Percentiles rank a stretch among this genome's conserved stretches.
Evolutionary conservation across 2,113 vertebrate genomes (phyloP).

Genomic region (Lagopus leucura): DNA sequence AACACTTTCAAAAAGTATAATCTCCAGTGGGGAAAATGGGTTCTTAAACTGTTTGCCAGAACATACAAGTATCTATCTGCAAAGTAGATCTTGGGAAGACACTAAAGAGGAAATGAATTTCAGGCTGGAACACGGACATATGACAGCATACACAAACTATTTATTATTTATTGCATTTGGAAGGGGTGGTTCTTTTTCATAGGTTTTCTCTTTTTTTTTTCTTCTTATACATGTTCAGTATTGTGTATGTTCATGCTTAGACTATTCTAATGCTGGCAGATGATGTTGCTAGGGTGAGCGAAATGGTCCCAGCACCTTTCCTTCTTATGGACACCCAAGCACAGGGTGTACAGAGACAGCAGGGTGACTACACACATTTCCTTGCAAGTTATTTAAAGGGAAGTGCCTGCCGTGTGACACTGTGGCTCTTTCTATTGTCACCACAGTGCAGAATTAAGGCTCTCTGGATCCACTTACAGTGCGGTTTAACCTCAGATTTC

Average conservation of each 20-base stretch:
- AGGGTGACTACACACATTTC: not conserved
- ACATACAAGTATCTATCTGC: not conserved
- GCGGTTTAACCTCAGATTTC: not conserved
- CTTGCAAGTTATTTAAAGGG: not conserved
- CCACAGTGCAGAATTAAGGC: not conserved
- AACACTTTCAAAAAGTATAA: not conserved
- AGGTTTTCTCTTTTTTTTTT: not conserved
- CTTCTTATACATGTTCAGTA: not conserved
- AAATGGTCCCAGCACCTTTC: not conserved
- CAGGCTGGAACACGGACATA: not conserved
- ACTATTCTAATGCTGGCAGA: not conserved
- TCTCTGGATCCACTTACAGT: not conserved
- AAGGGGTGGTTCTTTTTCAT: not conserved
- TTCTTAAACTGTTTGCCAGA: not conserved
- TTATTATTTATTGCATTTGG: not conserved
- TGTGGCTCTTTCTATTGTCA: not conserved
- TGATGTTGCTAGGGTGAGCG: not conserved
- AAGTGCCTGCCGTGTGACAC: not conserved
- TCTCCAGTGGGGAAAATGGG: not conserved
- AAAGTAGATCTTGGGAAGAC: not conserved
- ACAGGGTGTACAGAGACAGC: not conserved
- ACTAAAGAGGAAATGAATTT: not conserved
- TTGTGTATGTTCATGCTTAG: fast-evolving
- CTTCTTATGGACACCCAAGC: not conserved
- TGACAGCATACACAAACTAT: not conserved